Evolutionary conservation across 2,888 invertebrate genomes (phyloP), one percentile per base, ranked within the genome.

Genomic region (Pachliopta kotzebuea): DNA sequence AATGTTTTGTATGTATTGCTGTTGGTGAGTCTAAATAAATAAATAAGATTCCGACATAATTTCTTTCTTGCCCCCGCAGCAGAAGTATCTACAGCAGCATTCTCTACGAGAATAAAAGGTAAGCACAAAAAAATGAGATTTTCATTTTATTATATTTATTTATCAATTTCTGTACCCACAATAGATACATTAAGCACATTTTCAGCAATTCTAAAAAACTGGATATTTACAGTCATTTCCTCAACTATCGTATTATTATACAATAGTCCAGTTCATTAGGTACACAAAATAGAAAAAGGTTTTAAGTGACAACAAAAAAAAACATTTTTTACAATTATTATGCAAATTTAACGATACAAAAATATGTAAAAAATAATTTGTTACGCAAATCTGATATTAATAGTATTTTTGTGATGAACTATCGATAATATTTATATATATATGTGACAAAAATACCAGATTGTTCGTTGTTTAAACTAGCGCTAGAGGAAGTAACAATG

Each of bases 91-190:
- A n/a, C n/a, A n/a, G n/a, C n/a, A n/a, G n/a, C n/a, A n/a, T n/a
- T n/a, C n/a, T n/a, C n/a, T n/a, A n/a, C n/a, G n/a, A n/a, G n/a
- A n/a, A n/a, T n/a, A n/a, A n/a, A n/a, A 37, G 11, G 37, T 17
- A 17, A 14, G 37, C 14, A 37, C 1, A 67, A 71, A 70, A 75
- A 75, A 72, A 70, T 56, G 59, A 45, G 45, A n/a, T 37, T 66
- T 71, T 65, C 69, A 75, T 81, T 81, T 76, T 78, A 77, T 78
- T 80, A 66, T 67, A 72, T 88, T 90, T 90, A 91, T 91, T 91
- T 90, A 90, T 91, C 83, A 90, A 91, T 90, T 90, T 90, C 90
- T 90, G 90, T 91, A 91, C 88, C 90, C 82, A 90, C 87, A 89
- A 90, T 77, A 84, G 88, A 90, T 85, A 88, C 86, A 82, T 71